phyloP scores from a whole-genome alignment of 2,888 invertebrate genomes.

The Caenorhabditis zanzibari region DNA sequence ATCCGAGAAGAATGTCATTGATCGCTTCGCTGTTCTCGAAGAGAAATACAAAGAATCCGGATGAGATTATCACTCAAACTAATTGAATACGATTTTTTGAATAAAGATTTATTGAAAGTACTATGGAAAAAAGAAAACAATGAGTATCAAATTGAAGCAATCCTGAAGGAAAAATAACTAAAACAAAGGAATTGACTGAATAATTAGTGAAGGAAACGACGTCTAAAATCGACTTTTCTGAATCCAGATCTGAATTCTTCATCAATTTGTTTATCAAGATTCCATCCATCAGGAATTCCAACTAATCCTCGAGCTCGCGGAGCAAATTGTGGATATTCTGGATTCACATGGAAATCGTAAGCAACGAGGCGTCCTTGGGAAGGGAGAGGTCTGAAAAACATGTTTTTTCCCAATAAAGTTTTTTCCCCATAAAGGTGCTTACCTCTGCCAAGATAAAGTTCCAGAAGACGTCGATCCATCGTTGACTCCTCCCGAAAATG shows the following conservation, averaged over 20 bases:
- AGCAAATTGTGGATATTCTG: constrained; percentile 57
- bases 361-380: constrained; percentile 41
- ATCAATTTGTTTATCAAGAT: constrained; percentile 61
- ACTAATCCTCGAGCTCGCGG: constrained; percentile 67
- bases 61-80: background rate
- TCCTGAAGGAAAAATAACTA: background rate
- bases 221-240: constrained; percentile 46
- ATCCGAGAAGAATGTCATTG: background rate
- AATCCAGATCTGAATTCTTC: constrained; percentile 62
- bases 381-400: constrained; percentile 39
- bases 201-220: constrained; percentile 11
- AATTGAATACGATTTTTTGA: background rate
- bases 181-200: background rate
- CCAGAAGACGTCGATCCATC: constrained; percentile 33
- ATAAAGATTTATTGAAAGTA: constrained; percentile 21
- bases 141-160: constrained; percentile 46
- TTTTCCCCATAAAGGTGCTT: background rate
- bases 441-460: constrained; percentile 20
- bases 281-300: constrained; percentile 71
- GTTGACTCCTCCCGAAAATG: constrained; percentile 13
- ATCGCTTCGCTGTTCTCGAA: background rate
- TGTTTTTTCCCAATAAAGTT: background rate
- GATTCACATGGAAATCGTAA: constrained; percentile 57
- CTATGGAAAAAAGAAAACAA: background rate
- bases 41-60: background rate